phyloP scores from a whole-genome alignment of 53 echinoderm and acorn worm genomes.

The Echinarachnius parma region DNA sequence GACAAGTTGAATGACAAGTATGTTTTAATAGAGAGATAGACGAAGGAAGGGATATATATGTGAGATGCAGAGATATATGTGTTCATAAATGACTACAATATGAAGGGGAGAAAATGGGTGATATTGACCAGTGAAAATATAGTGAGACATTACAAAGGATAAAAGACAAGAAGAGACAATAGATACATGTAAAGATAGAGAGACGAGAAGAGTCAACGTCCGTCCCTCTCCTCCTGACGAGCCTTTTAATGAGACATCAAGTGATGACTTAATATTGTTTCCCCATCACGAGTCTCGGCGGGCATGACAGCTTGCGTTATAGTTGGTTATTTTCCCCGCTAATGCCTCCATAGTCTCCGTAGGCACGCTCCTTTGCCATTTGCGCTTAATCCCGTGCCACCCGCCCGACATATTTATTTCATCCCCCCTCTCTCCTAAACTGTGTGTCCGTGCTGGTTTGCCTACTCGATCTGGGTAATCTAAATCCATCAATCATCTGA shows the following conservation, averaged over 20 bases:
- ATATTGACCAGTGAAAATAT: background rate
- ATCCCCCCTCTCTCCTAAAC: background rate
- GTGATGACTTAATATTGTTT: conserved; percentile 15
- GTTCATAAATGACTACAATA: too few relatives aligned
- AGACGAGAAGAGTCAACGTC: background rate
- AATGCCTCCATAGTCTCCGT: conserved; percentile 29
- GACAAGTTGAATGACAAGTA: background rate
- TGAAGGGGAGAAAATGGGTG: too few relatives aligned
- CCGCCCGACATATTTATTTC: background rate
- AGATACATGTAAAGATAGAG: background rate
- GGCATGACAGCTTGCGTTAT: conserved; percentile 27
- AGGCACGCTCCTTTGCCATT: background rate
- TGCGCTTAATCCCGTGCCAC: background rate
- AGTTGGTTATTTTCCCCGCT: conserved; percentile 29
- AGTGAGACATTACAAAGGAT: background rate
- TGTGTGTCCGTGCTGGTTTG: background rate
- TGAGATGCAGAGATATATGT: background rate
- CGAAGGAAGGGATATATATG: background rate
- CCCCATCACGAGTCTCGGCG: conserved; percentile 5
- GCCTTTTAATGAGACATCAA: conserved; percentile 32
- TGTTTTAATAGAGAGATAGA: conserved; percentile 1
- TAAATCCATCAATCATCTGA: conserved; percentile 2
- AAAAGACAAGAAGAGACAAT: background rate
- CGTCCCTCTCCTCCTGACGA: background rate
- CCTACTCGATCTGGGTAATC: background rate